A percentile compares a stretch with the other conserved stretches of the same genome.
Evolutionary conservation across 2,888 invertebrate species (phyloP).

Genomic region (Ochlodes sylvanus): DNA sequence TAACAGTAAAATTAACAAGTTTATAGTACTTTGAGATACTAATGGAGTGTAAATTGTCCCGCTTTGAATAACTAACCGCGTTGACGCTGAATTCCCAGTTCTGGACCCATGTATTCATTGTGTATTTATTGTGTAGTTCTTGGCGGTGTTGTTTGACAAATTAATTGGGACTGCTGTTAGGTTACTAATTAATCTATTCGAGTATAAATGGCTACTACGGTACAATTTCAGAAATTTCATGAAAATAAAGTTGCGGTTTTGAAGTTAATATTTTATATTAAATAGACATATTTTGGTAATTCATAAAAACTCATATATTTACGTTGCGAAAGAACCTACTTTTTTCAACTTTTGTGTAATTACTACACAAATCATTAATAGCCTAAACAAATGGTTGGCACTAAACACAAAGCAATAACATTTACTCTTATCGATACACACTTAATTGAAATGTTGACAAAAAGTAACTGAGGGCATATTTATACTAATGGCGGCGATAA

Average conservation of each 20-base stretch:
- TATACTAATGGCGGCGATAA: conserved; percentile 32
- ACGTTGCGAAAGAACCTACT: no score
- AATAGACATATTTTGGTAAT: no score
- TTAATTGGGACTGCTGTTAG: no score
- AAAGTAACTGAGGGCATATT: conserved; percentile 10
- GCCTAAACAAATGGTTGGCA: not conserved
- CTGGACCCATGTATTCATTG: not conserved
- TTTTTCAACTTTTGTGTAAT: not conserved
- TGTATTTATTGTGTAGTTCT: not conserved
- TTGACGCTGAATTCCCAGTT: not conserved
- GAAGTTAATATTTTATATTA: no score
- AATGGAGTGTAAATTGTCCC: conserved; percentile 24
- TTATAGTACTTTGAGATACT: conserved; percentile 16
- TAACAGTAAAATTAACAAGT: conserved; percentile 29
- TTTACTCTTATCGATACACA: conserved; percentile 7
- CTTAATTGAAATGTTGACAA: conserved; percentile 8
- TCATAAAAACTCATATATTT: no score
- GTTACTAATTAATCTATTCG: no score
- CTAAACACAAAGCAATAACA: not conserved
- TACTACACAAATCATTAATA: not conserved
- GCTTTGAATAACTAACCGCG: conserved; percentile 23
- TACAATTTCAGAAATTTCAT: no score
- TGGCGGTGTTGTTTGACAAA: not conserved
- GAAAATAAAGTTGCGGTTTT: no score
- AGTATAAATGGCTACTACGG: no score